phyloP scores from a whole-genome alignment of 2,888 invertebrate species.

The Spodoptera picta region DNA sequence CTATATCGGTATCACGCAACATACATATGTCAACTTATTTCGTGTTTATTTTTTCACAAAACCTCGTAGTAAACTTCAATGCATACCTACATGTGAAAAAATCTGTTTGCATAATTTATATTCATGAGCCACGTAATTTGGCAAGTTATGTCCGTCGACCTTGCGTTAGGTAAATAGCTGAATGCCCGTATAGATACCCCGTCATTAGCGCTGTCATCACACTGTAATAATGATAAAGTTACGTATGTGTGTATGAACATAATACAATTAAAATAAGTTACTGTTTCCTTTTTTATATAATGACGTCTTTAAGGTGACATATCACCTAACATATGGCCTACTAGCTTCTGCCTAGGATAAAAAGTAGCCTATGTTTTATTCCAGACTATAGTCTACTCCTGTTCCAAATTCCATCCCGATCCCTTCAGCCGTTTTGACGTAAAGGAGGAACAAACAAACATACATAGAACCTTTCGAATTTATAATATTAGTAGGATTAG shows the following conservation, averaged over 20 bases:
- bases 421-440: no score
- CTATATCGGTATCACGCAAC: not conserved
- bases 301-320: no score
- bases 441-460: no score
- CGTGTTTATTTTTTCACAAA: conserved; percentile 5
- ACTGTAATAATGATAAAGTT: conserved; percentile 22
- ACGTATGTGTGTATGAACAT: not conserved
- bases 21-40: conserved; percentile 5
- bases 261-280: no score
- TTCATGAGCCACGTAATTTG: conserved; percentile 36
- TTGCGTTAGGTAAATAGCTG: conserved; percentile 41
- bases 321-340: no score
- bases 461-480: no score
- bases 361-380: no score
- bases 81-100: conserved; percentile 28
- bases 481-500: no score
- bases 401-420: no score
- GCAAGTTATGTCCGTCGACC: conserved; percentile 35
- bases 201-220: conserved; percentile 36
- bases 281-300: no score
- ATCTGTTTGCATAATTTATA: conserved; percentile 35
- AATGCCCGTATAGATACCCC: conserved; percentile 21
- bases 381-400: no score
- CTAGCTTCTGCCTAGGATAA: no score
- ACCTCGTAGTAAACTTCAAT: conserved; percentile 14